These are phyloP conservation scores for Tenebrio molitor DNA, from an alignment of 1,140 invertebrate species.

Conservation along the genomic window DNA sequence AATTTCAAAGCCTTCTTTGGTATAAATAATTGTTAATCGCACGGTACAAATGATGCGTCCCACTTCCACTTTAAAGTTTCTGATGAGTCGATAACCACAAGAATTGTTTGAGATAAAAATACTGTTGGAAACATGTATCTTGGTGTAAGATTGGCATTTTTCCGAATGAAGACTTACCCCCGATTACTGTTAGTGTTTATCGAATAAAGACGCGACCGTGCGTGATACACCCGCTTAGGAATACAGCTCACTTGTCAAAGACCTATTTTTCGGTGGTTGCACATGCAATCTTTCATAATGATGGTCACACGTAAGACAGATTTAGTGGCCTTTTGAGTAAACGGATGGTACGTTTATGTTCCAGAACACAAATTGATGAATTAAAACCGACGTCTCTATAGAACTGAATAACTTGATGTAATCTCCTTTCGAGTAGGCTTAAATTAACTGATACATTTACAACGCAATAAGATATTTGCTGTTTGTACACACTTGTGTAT, in stretches of 20 bases:
- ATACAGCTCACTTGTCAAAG: slow-evolving; percentile 38
- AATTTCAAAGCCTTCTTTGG: no score
- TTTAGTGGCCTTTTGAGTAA: not conserved
- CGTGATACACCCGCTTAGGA: slow-evolving; percentile 24
- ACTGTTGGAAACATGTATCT: no score
- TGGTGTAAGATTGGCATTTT: not conserved
- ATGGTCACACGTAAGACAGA: slow-evolving; percentile 28
- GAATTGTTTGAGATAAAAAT: no score
- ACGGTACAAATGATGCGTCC: no score
- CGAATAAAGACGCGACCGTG: slow-evolving; percentile 11
- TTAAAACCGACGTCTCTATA: not conserved
- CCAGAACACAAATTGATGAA: not conserved
- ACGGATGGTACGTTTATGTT: not conserved
- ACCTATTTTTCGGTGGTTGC: slow-evolving; percentile 31
- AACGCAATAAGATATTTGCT: slow-evolving; percentile 5
- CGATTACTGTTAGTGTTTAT: slow-evolving; percentile 10
- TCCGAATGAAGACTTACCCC: slow-evolving; percentile 10
- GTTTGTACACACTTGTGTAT: slow-evolving; percentile 22
- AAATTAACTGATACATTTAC: slow-evolving; percentile 19
- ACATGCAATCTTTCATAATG: slow-evolving; percentile 36
- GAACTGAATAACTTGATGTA: not conserved
- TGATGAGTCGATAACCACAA: no score
- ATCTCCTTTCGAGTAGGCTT: not conserved
- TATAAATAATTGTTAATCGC: no score
- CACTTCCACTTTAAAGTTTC: no score